Evolutionary conservation across 2,113 vertebrate species (phyloP).

Genomic region (Notechis scutatus): DNA sequence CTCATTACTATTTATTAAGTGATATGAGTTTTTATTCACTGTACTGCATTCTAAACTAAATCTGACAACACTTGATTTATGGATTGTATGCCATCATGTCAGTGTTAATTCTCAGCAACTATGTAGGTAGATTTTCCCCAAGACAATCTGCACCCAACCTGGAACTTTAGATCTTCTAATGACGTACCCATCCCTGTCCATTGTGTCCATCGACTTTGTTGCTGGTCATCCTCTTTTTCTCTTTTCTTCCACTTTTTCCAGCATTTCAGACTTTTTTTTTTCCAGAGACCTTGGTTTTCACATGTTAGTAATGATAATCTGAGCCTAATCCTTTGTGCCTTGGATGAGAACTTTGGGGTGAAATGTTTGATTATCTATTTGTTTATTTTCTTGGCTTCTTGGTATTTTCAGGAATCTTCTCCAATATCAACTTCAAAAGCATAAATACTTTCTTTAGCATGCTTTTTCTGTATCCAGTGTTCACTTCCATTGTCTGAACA

Average conservation of each 20-base stretch:
- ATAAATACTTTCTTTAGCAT: background rate
- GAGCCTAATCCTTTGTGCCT: background rate
- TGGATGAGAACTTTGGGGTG: background rate
- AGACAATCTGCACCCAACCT: background rate
- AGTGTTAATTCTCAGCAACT: background rate
- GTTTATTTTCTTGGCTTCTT: background rate
- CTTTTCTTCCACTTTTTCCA: background rate
- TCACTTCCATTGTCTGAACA: background rate
- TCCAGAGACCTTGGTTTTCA: background rate
- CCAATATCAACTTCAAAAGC: background rate
- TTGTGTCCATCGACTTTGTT: background rate
- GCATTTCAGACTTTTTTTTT: background rate
- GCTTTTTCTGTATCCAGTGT: background rate
- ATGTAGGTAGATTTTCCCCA: background rate
- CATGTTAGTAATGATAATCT: background rate
- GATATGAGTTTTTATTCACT: background rate
- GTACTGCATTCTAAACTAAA: background rate
- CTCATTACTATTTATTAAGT: background rate
- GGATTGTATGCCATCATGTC: background rate
- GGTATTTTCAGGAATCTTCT: background rate
- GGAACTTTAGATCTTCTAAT: background rate
- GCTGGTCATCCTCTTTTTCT: background rate
- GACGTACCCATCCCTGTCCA: background rate
- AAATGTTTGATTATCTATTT: background rate
- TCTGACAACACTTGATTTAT: background rate